phyloP scores from a whole-genome alignment of 2,888 invertebrate genomes.

The Agonopterix subpropinquella region DNA sequence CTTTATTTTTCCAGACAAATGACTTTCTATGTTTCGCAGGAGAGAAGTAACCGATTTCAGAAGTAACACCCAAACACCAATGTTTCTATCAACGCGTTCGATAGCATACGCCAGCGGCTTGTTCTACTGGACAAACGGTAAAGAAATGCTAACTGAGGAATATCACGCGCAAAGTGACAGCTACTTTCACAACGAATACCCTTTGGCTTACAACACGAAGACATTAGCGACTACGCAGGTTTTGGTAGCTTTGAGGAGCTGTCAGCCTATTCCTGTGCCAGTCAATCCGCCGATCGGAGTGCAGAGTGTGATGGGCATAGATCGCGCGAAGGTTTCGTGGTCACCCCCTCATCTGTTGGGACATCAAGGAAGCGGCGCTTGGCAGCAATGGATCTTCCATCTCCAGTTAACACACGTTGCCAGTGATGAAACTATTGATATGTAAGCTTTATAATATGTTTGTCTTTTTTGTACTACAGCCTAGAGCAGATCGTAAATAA shows the following conservation, averaged over 20 bases:
- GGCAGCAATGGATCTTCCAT: conserved; percentile 86
- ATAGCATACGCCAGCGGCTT: conserved; percentile 84
- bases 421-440: conserved; percentile 43
- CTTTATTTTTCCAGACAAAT: too few relatives aligned
- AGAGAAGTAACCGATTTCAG: conserved; percentile 83
- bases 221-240: conserved; percentile 53
- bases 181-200: conserved; percentile 87
- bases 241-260: conserved; percentile 77
- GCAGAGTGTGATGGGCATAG: conserved; percentile 87
- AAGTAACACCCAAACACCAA: conserved; percentile 83
- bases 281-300: conserved; percentile 86
- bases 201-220: conserved; percentile 63
- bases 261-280: conserved; percentile 87
- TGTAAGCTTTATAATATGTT: conserved; percentile 31
- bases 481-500: not conserved
- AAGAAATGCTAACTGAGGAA: conserved; percentile 85
- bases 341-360: conserved; percentile 84
- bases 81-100: conserved; percentile 84
- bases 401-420: conserved; percentile 78
- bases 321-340: conserved; percentile 88
- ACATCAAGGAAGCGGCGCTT: conserved; percentile 81
- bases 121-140: conserved; percentile 92
- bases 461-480: not conserved
- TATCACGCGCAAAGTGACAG: conserved; percentile 80
- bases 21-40: conserved; percentile 34